Percentiles rank a stretch among this genome's conserved stretches.
Conservation (phyloP, 1,140 invertebrate genomes). For the Leptinotarsa defecta region DNA sequence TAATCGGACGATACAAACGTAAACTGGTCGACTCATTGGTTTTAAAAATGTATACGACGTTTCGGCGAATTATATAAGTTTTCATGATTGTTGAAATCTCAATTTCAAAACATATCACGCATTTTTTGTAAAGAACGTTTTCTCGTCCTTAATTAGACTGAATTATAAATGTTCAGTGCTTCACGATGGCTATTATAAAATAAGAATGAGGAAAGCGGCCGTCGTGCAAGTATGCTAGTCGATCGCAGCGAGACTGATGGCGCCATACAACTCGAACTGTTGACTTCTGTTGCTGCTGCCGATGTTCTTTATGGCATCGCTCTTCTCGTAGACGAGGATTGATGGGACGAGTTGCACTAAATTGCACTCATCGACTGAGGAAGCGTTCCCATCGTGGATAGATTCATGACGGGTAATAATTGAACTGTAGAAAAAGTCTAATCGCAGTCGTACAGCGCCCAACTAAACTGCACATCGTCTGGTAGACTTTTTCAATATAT, state of each 20-base stretch:
- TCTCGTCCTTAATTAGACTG: slow-evolving; percentile 3
- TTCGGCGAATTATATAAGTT: too few relatives aligned
- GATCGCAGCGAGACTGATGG: slow-evolving; percentile 11
- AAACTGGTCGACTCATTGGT: too few relatives aligned
- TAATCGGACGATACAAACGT: too few relatives aligned
- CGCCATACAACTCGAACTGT: slow-evolving; percentile 9
- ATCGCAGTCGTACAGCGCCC: not conserved
- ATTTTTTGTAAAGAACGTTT: not conserved
- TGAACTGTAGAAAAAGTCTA: not conserved
- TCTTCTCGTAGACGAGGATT: not conserved
- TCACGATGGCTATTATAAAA: slow-evolving; percentile 18
- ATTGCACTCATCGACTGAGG: not conserved
- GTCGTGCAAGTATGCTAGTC: slow-evolving; percentile 5
- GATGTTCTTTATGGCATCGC: not conserved
- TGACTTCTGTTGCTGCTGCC: not conserved
- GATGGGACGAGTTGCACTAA: not conserved
- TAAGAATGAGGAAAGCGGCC: slow-evolving; percentile 18
- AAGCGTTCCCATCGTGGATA: not conserved
- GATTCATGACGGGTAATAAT: not conserved
- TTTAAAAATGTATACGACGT: too few relatives aligned
- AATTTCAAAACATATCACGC: too few relatives aligned
- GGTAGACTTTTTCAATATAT: too few relatives aligned
- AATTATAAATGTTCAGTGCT: not conserved
- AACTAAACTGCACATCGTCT: too few relatives aligned
- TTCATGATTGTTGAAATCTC: too few relatives aligned